Evolutionary conservation across 2,113 vertebrate species (phyloP).

Genomic region (Cephalophus harveyi): DNA sequence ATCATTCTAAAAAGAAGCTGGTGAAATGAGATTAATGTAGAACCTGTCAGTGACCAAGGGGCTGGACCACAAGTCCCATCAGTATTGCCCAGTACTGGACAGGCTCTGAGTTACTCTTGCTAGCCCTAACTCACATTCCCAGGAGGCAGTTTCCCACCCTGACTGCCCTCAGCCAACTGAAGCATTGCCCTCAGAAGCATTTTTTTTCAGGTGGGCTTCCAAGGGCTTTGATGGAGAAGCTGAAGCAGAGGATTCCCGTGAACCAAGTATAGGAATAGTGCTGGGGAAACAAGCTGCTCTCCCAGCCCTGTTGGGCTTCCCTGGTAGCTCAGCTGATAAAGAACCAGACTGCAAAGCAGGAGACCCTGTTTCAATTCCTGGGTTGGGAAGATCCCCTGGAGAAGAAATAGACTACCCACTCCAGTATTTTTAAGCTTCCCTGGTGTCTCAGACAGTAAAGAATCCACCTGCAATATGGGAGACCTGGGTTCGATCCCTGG

Average conservation of each 20-base stretch:
- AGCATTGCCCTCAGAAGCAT: neutral
- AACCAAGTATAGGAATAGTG: neutral
- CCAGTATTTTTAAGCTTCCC: neutral
- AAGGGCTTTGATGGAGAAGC: neutral
- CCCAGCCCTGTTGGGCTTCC: neutral
- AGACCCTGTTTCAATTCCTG: neutral
- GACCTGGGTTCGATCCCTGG: neutral
- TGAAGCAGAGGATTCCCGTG: neutral
- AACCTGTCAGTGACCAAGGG: neutral
- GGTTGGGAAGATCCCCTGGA: neutral
- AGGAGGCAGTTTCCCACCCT: neutral
- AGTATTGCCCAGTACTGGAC: neutral
- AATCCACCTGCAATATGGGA: neutral
- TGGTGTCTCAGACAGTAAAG: neutral
- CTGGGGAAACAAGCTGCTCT: neutral
- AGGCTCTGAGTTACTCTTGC: neutral
- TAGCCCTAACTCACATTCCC: neutral
- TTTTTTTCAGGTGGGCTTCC: neutral
- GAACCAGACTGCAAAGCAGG: neutral
- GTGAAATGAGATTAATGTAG: neutral
- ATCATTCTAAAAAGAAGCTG: neutral
- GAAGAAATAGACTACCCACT: neutral
- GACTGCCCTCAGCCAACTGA: neutral
- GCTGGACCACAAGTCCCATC: neutral
- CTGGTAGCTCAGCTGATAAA: neutral